phyloP scores from a whole-genome alignment of 2,113 vertebrate genomes.

The Puntigrus tetrazona region DNA sequence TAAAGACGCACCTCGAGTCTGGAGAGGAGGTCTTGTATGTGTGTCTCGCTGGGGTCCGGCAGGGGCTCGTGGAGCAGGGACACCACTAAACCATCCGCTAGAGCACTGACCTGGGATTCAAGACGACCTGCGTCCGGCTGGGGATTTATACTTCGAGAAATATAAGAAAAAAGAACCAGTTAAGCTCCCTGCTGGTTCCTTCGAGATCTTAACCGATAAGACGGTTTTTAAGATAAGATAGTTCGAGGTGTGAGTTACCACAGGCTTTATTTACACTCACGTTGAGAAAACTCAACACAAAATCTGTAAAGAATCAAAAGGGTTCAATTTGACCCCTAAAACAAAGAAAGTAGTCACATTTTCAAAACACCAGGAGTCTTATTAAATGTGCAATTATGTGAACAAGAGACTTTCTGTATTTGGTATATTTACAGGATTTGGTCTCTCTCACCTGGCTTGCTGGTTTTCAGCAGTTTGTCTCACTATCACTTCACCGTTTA shows the following conservation, averaged over 20 bases:
- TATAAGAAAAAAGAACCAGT: neutral
- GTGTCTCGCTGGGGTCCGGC: conserved; percentile 56
- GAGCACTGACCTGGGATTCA: conserved; percentile 37
- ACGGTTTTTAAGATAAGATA: too few species aligned
- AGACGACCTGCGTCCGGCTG: neutral
- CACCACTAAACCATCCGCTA: conserved; percentile 69
- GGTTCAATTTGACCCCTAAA: neutral
- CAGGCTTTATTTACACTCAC: too few species aligned
- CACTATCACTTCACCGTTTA: neutral
- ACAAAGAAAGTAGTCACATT: neutral
- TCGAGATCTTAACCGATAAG: too few species aligned
- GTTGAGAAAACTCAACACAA: too few species aligned
- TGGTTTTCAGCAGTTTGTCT: neutral
- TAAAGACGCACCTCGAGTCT: conserved; percentile 67
- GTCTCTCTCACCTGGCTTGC: conserved; percentile 10
- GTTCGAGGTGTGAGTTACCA: too few species aligned
- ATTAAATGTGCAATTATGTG: neutral
- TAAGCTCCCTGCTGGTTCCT: too few species aligned
- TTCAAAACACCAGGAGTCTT: neutral
- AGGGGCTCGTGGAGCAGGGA: conserved; percentile 73
- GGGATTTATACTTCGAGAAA: conserved; percentile 51
- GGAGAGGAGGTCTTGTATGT: conserved; percentile 64
- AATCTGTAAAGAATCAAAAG: neutral
- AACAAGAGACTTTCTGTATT: neutral
- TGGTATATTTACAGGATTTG: neutral